Conservation (phyloP, 2,797 vertebrate genomes). For the Morus bassanus region DNA sequence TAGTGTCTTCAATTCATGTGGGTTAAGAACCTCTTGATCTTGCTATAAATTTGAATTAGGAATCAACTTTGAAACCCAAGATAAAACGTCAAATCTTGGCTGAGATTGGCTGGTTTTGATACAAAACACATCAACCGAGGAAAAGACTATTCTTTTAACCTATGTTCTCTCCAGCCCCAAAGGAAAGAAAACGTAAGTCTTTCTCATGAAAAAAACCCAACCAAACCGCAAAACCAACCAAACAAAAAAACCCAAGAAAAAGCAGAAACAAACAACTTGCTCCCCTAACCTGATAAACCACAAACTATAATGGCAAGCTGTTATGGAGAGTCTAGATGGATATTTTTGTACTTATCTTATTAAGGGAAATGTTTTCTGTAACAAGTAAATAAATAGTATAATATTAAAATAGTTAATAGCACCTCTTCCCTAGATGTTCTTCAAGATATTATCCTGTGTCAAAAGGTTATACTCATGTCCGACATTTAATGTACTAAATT, state of each 20-base stretch:
- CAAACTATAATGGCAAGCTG: background rate
- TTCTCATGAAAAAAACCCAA: no score
- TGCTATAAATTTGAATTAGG: background rate
- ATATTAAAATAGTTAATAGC: background rate
- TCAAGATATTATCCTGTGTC: background rate
- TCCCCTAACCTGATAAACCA: background rate
- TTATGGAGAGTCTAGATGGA: accelerated
- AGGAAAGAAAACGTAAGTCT: background rate
- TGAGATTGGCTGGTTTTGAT: no score
- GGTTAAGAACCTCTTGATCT: background rate
- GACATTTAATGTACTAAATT: background rate
- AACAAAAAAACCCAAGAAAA: background rate
- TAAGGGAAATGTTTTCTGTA: background rate
- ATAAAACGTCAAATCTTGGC: no score
- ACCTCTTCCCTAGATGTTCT: background rate
- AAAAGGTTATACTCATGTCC: background rate
- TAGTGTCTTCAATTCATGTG: background rate
- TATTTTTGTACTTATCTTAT: background rate
- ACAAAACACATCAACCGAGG: background rate
- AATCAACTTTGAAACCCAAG: no score
- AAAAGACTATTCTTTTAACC: background rate
- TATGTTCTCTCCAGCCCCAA: background rate
- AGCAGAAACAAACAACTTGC: background rate
- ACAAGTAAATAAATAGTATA: background rate
- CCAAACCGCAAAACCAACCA: background rate